Evolutionary conservation across 2,888 invertebrate species (phyloP).

Genomic region (Calliphora vomitoria): DNA sequence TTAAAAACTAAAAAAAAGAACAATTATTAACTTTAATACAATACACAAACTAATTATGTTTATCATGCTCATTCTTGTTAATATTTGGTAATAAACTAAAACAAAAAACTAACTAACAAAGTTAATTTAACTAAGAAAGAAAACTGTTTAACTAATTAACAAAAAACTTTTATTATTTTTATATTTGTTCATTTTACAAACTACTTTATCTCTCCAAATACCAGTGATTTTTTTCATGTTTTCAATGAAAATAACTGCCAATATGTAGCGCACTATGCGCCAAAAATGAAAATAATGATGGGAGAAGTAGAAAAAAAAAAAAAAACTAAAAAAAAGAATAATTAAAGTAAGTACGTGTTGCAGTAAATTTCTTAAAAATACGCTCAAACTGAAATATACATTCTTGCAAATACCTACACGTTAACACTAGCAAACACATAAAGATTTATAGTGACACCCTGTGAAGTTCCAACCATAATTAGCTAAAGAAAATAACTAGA

Average conservation of each 20-base stretch:
- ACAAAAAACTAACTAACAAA: constrained; percentile 38
- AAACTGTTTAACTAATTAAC: constrained; percentile 63
- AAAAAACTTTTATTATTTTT: constrained; percentile 49
- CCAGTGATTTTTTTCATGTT: constrained; percentile 41
- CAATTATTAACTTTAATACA: constrained; percentile 20
- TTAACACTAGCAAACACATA: constrained; percentile 38
- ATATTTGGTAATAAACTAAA: constrained; percentile 46
- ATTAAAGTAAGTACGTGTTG: constrained; percentile 64
- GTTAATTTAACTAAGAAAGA: constrained; percentile 63
- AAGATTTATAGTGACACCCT: constrained; percentile 41
- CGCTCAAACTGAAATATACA: constrained; percentile 8
- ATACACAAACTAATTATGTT: constrained; percentile 29
- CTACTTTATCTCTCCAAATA: constrained; percentile 46
- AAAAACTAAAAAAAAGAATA: constrained; percentile 20
- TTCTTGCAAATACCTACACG: constrained; percentile 34
- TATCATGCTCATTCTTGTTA: constrained; percentile 43
- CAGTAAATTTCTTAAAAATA: constrained; percentile 54
- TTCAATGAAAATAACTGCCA: constrained; percentile 29
- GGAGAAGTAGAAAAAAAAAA: neutral
- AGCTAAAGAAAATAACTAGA: constrained; percentile 39
- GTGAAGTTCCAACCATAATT: constrained; percentile 55
- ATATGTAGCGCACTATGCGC: constrained; percentile 8
- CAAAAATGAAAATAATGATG: constrained; percentile 27
- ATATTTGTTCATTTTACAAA: constrained; percentile 54
- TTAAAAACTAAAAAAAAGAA: constrained; percentile 62